phyloP scores from a whole-genome alignment of 2,113 vertebrate genomes.

The Muntiacus muntjak region DNA sequence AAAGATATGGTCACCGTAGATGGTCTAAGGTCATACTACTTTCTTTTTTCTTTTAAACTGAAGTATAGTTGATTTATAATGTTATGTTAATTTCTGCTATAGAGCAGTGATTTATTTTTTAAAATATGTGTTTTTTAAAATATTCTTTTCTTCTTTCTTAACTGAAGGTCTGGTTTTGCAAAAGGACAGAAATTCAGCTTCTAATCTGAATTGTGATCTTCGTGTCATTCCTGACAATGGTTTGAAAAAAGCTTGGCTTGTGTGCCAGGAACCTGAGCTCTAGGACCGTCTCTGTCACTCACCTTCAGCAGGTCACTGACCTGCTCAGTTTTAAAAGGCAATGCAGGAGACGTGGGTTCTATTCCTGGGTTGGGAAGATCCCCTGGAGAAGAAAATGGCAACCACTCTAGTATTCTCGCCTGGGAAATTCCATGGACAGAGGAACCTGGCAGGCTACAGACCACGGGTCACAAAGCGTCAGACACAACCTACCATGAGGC shows the following conservation, averaged over 20 bases:
- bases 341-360: not conserved
- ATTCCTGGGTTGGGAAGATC: not conserved
- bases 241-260: not conserved
- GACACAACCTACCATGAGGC: not conserved
- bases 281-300: not conserved
- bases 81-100: not conserved
- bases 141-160: not conserved
- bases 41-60: not conserved
- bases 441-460: not conserved
- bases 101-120: not conserved
- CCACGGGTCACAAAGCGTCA: not conserved
- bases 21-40: not conserved
- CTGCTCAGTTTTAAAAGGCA: not conserved
- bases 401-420: not conserved
- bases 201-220: not conserved
- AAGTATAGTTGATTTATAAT: not conserved
- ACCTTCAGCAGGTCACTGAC: not conserved
- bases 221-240: not conserved
- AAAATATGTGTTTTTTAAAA: not conserved
- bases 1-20: not conserved
- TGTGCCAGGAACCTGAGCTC: not conserved
- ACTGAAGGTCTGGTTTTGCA: not conserved
- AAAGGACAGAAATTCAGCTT: not conserved
- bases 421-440: not conserved
- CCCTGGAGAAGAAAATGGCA: not conserved